Base-by-base conservation (phyloP, 2,797 vertebrate genomes). In the Tympanoctomys barrerae region DNA sequence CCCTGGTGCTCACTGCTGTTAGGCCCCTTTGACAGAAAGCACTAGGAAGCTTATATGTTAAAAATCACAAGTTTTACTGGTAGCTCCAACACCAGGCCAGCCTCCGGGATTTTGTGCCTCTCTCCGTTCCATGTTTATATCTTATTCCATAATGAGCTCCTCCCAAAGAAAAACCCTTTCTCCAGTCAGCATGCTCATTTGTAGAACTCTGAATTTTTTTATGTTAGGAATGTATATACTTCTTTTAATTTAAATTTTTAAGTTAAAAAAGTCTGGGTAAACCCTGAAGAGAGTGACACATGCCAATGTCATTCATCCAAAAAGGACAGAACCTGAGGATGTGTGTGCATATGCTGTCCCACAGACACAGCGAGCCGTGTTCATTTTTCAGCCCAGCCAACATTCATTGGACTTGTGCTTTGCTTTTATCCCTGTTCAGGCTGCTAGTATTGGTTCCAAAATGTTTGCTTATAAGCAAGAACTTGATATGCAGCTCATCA, bases 161-260 rank as follows among this genome's bases (percentile, higher is more conserved):
- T 5, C 54, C 54, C 54, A 57, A 57, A 54, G 52, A 87, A 39
- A 91, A 89, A 81, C 52, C 8, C 13, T n/a, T 8, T 33, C 39
- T 86, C 57, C 42, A 78, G 80, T 87, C 68, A 64, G 16, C 16
- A 10, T 39, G 42, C 10, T 94, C 62, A 54, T 62, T 94, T 80
- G 36, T 61, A 59, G 66, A 88, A 80, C 46, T 62, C 16, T 87
- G 39, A 59, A 36, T 39, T 52, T 84, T 93, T 71, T 79, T 61
- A 87, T 61, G 77, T 46, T 39, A n/a, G 39, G 42, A 66, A 64
- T 80, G 19, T 70, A 54, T 80, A 16, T 22, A 1, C 52, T 54
- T 86, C 92, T 92, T 64, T 0, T 31, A 83, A 75, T 94, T 94
- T 75, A 87, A 90, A 91, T 64, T 80, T 66, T 68, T 79, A 89